Evolutionary conservation across 2,113 vertebrate genomes (phyloP).

Genomic region (Lophura nycthemera): DNA sequence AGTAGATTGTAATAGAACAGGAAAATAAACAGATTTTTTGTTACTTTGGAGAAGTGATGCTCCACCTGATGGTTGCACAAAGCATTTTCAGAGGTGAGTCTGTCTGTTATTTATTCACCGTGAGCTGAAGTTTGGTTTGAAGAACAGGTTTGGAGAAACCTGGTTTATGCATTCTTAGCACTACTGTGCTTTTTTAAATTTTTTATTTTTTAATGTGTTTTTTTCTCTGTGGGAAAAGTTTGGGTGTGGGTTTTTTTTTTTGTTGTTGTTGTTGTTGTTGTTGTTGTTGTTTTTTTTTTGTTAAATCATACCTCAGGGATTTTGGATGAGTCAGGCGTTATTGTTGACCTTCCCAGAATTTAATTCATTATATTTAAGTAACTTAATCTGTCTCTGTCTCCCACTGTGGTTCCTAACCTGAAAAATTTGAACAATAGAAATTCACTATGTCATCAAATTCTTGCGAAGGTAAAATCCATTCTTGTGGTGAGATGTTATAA

Average conservation of each 20-base stretch:
- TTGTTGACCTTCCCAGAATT: background rate
- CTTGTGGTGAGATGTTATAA: background rate
- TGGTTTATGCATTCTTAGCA: background rate
- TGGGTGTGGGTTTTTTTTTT: background rate
- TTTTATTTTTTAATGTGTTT: background rate
- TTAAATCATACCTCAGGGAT: background rate
- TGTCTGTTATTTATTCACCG: fast-evolving
- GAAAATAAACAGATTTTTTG: background rate
- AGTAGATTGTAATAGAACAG: background rate
- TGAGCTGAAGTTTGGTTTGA: background rate
- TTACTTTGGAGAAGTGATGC: background rate
- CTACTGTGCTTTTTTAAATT: background rate
- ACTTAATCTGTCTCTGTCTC: background rate
- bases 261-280: background rate
- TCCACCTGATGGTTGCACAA: background rate
- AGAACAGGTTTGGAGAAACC: background rate
- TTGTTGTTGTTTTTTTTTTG: background rate
- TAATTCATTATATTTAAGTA: background rate
- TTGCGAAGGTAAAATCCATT: background rate
- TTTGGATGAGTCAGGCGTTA: background rate
- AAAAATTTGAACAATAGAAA: background rate
- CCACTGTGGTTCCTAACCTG: background rate
- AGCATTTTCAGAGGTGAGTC: background rate
- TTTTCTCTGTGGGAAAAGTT: background rate
- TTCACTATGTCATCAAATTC: background rate